Evolutionary conservation across 2,888 invertebrate species (phyloP).

Genomic region (Callinectes sapidus): DNA sequence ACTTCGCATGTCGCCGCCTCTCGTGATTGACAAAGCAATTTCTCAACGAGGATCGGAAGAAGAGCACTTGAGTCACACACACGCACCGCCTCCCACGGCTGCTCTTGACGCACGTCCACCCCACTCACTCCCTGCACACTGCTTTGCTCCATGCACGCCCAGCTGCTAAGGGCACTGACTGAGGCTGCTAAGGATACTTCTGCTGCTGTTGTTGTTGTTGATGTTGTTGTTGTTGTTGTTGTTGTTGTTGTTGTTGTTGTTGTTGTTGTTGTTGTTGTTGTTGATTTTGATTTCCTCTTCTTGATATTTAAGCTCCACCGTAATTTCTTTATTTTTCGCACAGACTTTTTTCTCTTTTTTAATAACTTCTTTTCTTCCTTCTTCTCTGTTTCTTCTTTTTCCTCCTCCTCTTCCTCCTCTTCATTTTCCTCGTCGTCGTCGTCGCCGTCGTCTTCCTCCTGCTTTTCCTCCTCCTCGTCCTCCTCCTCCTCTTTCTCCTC

Average conservation of each 20-base stretch:
- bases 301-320: neutral
- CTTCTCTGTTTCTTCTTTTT: neutral
- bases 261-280: neutral
- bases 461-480: neutral
- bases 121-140: neutral
- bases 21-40: constrained; percentile 24
- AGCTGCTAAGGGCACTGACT: neutral
- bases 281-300: neutral
- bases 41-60: constrained; percentile 16
- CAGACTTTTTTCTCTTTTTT: neutral
- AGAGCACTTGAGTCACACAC: neutral
- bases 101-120: neutral
- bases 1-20: constrained; percentile 9
- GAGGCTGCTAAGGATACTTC: neutral
- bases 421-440: neutral
- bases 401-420: neutral
- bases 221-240: neutral
- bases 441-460: neutral
- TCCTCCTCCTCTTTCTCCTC: neutral
- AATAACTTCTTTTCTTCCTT: neutral
- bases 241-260: neutral
- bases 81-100: neutral
- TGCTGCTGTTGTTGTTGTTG: neutral
- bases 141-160: neutral
- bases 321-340: neutral